These are phyloP conservation scores for Cynaeus angustus DNA, from an alignment of 2,888 invertebrate genomes.

Conservation along the genomic window DNA sequence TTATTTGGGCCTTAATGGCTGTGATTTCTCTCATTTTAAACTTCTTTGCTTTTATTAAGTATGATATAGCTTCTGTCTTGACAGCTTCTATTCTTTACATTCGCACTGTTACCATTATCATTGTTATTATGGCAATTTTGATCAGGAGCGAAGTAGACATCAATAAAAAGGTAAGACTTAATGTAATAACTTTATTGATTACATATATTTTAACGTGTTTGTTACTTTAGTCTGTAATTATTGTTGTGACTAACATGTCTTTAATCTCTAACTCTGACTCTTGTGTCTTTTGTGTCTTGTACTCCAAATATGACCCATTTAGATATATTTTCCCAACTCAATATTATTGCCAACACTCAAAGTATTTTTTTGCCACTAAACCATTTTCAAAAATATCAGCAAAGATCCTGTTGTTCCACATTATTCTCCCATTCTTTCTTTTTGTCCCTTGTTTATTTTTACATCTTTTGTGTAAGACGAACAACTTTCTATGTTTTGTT, in stretches of 20 bases:
- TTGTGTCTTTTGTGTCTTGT: constrained; percentile 6
- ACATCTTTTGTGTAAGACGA: neutral
- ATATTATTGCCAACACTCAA: neutral
- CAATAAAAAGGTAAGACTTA: constrained; percentile 17
- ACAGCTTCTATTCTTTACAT: no score
- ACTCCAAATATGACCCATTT: neutral
- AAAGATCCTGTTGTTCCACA: neutral
- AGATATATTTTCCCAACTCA: neutral
- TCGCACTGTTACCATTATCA: neutral
- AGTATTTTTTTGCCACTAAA: neutral
- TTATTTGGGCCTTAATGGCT: neutral
- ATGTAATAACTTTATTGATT: neutral
- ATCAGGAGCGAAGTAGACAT: neutral
- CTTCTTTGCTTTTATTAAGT: neutral
- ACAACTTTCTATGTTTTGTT: neutral
- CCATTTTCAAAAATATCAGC: neutral
- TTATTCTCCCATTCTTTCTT: neutral
- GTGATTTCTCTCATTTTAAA: neutral
- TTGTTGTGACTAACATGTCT: no score
- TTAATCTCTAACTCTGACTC: neutral
- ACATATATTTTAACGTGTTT: no score
- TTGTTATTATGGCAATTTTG: neutral
- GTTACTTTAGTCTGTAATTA: no score
- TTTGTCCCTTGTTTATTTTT: no score
- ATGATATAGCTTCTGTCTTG: no score